Evolutionary conservation across 2,888 invertebrate genomes (phyloP), one percentile per base, ranked within the genome.

Genomic region (Diarsia brunnea): DNA sequence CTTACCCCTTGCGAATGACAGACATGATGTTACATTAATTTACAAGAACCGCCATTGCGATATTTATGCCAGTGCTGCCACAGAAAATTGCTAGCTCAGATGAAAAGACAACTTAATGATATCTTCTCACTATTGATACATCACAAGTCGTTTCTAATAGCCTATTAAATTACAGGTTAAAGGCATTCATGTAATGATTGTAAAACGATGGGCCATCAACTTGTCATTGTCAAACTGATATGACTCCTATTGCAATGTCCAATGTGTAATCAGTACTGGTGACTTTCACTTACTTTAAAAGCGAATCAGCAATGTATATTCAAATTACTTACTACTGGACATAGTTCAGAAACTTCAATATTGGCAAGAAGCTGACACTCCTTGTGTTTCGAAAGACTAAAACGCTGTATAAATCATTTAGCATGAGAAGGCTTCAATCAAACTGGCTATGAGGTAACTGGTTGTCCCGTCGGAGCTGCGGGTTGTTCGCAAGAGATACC

Each of bases 81-180:
- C n/a, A 63, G 43, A 63, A 43, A 63, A 75, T 75, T 63, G 45
- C 24, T 21, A 31, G 51, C 24, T 75, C 21, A 10, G 31, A 38
- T 38, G 53, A 11, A 64, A 19, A 65, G 75, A 75, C 76, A 75
- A 58, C 38, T 58, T 76, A 75, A 75, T 75, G 38, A 76, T 58
- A 16, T 27, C 16, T 76, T 77, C 43, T 75, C 53, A 66, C 38
- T 49, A 43, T 76, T 65, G 38, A 47, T 49, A 76, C 21, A 31
- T 55, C n/a, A 31, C 45, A 19, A n/a, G 5, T 47, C 31, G 55
- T 71, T 45, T 55, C 53, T 72, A 65, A 75, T 49, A 55, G 38
- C 58, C 21, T 16, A 58, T 45, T 75, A 31, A 71, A n/a, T 61
- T 43, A 51, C 43, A 14, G 66, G 49, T 55, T 64, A 43, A 64